Conservation (phyloP, 2,797 vertebrate species). For the Carduelis carduelis region DNA sequence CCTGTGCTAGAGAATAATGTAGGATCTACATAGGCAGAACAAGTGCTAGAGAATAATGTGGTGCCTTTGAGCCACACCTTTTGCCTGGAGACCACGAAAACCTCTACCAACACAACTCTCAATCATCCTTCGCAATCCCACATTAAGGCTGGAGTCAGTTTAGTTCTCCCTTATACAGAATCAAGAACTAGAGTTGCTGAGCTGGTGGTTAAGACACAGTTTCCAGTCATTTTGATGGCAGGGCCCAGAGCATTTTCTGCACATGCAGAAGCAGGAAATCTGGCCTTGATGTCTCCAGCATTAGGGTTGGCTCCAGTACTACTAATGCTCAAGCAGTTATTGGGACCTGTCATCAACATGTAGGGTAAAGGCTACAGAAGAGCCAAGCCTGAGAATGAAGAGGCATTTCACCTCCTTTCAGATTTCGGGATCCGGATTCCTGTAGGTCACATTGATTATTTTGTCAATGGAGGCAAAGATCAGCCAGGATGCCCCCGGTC, state of each 20-base stretch:
- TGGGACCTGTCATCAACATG: not conserved
- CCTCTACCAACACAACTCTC: not conserved
- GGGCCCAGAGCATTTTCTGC: not conserved
- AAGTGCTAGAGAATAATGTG: not conserved
- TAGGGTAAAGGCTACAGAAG: not conserved
- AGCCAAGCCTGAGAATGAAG: not conserved
- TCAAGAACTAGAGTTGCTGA: not conserved
- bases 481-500: conserved; percentile 85
- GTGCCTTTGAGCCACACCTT: not conserved
- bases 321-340: not conserved
- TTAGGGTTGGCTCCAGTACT: not conserved
- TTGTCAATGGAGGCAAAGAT: conserved; percentile 92
- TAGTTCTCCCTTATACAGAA: not conserved
- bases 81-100: not conserved
- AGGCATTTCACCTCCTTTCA: conserved; percentile 63
- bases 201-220: not conserved
- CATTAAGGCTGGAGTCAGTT: not conserved
- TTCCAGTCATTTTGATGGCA: not conserved
- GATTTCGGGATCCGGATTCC: conserved; percentile 94
- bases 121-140: not conserved
- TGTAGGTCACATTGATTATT: conserved; percentile 94
- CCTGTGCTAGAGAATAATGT: not conserved
- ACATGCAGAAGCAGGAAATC: not conserved
- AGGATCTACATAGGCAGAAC: not conserved
- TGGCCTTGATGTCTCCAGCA: not conserved